phyloP scores from a whole-genome alignment of 2,888 invertebrate genomes.

The Agrotis segetum region DNA sequence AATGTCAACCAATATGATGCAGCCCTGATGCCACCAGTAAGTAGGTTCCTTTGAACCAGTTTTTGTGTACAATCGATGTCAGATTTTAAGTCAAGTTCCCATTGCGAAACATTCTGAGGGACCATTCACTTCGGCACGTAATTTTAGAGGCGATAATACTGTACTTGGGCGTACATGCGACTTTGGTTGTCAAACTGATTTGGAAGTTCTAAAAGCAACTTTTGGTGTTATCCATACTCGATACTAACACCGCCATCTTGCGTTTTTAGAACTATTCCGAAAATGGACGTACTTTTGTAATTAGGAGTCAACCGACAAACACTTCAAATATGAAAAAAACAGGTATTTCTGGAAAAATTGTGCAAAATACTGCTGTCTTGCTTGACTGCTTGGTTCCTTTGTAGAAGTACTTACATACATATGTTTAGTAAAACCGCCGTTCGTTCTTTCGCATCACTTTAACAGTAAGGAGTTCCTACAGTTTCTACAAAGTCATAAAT shows the following conservation, averaged over 20 bases:
- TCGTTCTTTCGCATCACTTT: too few relatives aligned
- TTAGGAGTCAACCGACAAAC: too few relatives aligned
- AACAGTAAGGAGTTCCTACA: too few relatives aligned
- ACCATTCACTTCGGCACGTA: slow-evolving; percentile 59
- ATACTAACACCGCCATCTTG: background rate
- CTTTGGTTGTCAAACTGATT: slow-evolving; percentile 4
- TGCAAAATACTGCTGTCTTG: too few relatives aligned
- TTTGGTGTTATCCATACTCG: background rate
- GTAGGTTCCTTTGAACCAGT: slow-evolving; percentile 47
- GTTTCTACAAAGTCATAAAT: too few relatives aligned
- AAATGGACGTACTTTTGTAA: too few relatives aligned
- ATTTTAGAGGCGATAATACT: slow-evolving; percentile 33
- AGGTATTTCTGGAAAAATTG: too few relatives aligned
- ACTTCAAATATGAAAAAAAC: too few relatives aligned
- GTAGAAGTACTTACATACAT: too few relatives aligned
- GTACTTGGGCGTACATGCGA: slow-evolving; percentile 29
- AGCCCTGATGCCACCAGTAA: slow-evolving; percentile 14
- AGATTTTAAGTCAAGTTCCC: slow-evolving; percentile 44
- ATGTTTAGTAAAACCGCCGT: too few relatives aligned
- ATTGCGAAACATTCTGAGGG: slow-evolving; percentile 50
- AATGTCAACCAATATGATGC: slow-evolving; percentile 11
- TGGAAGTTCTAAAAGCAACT: background rate
- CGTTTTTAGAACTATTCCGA: background rate
- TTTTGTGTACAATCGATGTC: slow-evolving; percentile 44
- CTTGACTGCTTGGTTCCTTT: too few relatives aligned